phyloP scores from a whole-genome alignment of 2,888 invertebrate genomes.

The Lycia hirtaria region DNA sequence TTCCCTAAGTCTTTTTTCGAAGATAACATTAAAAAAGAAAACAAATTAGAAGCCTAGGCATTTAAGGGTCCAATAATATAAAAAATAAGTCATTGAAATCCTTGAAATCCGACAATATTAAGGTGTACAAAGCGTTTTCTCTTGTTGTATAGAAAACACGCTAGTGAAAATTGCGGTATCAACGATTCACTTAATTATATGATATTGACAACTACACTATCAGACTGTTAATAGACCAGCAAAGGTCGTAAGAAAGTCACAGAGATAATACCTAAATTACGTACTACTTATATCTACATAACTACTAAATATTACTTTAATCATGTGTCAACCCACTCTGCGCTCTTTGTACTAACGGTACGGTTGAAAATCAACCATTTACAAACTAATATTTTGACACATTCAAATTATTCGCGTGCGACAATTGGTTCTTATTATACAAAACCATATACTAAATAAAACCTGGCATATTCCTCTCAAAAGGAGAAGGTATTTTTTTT shows the following conservation, averaged over 20 bases:
- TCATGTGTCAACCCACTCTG: constrained; percentile 60
- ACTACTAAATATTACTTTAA: constrained; percentile 32
- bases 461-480: constrained; percentile 39
- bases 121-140: too few relatives aligned
- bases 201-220: constrained; percentile 39
- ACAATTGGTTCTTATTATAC: constrained; percentile 10
- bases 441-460: constrained; percentile 18
- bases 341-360: constrained; percentile 54
- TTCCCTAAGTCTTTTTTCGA: too few relatives aligned
- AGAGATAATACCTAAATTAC: constrained; percentile 41
- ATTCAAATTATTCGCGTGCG: constrained; percentile 17
- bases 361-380: constrained; percentile 37
- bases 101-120: too few relatives aligned
- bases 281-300: constrained; percentile 27
- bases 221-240: constrained; percentile 41
- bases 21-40: too few relatives aligned
- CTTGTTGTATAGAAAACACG: too few relatives aligned
- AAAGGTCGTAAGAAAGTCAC: constrained; percentile 40
- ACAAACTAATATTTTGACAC: constrained; percentile 24
- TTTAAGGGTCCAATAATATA: too few relatives aligned
- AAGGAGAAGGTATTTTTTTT: constrained; percentile 55
- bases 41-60: too few relatives aligned
- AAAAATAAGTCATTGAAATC: too few relatives aligned
- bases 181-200: too few relatives aligned
- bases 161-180: too few relatives aligned